Evolutionary conservation across 2,888 invertebrate genomes (phyloP).

Genomic region (Agriopis leucophaearia): DNA sequence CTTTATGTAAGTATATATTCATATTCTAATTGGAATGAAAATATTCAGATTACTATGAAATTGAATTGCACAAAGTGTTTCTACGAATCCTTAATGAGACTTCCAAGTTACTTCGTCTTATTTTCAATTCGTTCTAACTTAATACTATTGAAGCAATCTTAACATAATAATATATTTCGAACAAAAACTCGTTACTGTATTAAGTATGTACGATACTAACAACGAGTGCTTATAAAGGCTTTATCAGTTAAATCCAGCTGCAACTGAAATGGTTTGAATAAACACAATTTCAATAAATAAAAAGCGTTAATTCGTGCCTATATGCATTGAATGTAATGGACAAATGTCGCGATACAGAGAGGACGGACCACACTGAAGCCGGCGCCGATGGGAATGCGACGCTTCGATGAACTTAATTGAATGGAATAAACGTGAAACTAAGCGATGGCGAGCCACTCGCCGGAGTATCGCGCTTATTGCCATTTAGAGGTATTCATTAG

Average conservation of each 20-base stretch:
- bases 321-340: background rate
- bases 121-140: background rate
- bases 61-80: background rate
- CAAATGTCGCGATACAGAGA: background rate
- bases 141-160: background rate
- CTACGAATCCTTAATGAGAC: constrained; percentile 3
- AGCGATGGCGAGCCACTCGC: constrained; percentile 15
- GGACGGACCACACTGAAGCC: background rate
- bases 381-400: background rate
- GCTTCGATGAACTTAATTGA: constrained; percentile 12
- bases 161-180: too few species aligned
- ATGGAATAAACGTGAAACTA: constrained; percentile 21
- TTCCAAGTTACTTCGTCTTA: background rate
- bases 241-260: background rate
- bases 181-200: too few species aligned
- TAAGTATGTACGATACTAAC: too few species aligned
- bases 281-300: background rate
- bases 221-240: background rate
- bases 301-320: background rate
- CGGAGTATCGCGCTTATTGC: constrained; percentile 9
- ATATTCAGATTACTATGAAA: constrained; percentile 1
- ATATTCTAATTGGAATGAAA: constrained; percentile 3
- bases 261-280: background rate
- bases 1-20: too few species aligned
- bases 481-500: constrained; percentile 20